Evolutionary conservation across 2,888 invertebrate genomes (phyloP).

Genomic region (Pteria penguin): DNA sequence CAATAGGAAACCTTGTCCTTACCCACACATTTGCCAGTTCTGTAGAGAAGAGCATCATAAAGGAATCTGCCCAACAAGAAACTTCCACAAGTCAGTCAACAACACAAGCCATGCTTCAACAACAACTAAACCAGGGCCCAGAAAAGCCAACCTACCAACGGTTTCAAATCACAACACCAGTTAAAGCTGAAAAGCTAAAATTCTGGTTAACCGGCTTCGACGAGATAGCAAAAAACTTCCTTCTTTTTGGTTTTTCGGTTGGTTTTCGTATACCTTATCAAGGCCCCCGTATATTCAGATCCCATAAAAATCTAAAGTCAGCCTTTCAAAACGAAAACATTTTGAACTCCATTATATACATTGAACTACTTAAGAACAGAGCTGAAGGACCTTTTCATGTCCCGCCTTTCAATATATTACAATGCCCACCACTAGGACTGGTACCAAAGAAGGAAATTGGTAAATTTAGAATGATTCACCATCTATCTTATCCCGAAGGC

Average conservation of each 20-base stretch:
- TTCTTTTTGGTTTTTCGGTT: neutral
- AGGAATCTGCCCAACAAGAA: too few species aligned
- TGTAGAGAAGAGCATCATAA: too few species aligned
- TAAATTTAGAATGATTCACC: conserved; percentile 31
- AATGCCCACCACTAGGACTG: conserved; percentile 31
- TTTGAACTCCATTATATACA: too few species aligned
- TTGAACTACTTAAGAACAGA: conserved; percentile 1
- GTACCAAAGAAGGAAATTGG: conserved; percentile 29
- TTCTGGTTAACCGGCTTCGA: neutral
- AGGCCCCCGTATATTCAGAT: conserved; percentile 1
- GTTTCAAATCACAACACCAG: too few species aligned
- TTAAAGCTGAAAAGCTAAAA: neutral
- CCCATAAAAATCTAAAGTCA: conserved; percentile 16
- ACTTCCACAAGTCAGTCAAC: too few species aligned
- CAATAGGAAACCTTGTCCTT: too few species aligned
- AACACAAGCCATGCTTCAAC: too few species aligned
- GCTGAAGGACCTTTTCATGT: conserved; percentile 29
- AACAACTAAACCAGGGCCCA: too few species aligned
- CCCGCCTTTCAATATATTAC: conserved; percentile 26
- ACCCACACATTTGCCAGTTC: too few species aligned
- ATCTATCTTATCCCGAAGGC: conserved; percentile 28
- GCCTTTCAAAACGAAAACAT: conserved; percentile 2
- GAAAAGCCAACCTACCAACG: too few species aligned
- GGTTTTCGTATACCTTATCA: conserved; percentile 17
- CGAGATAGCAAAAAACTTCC: neutral